These are phyloP conservation scores for Apotomis turbidana DNA, from an alignment of 2,888 invertebrate genomes.

Conservation along the genomic window DNA sequence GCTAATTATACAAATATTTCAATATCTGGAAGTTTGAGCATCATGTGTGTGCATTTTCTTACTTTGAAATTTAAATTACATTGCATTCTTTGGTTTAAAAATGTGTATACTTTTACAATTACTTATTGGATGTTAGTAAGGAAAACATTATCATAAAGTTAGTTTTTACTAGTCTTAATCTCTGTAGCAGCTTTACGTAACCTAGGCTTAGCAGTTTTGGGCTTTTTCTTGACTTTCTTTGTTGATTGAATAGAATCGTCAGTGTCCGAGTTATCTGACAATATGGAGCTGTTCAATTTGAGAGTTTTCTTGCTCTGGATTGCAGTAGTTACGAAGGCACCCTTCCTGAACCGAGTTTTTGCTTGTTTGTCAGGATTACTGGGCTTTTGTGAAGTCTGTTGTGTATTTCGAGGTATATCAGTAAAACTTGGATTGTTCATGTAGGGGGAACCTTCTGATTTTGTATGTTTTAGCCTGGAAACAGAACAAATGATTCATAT, in stretches of 20 bases:
- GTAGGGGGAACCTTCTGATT: slow-evolving; percentile 68
- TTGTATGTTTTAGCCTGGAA: slow-evolving; percentile 75
- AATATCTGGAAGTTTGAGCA: neutral
- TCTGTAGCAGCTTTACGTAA: slow-evolving; percentile 62
- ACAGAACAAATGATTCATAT: slow-evolving; percentile 23
- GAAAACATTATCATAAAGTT: slow-evolving; percentile 33
- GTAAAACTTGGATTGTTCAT: slow-evolving; percentile 75
- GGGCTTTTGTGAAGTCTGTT: slow-evolving; percentile 55
- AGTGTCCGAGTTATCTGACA: slow-evolving; percentile 74
- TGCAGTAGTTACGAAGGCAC: slow-evolving; percentile 85
- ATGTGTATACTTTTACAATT: neutral
- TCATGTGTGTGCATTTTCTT: neutral
- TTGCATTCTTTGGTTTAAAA: neutral
- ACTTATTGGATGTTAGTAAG: neutral
- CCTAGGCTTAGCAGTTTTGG: slow-evolving; percentile 65
- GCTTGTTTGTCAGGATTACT: slow-evolving; percentile 60
- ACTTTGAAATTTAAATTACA: too few relatives aligned
- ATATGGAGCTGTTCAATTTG: slow-evolving; percentile 54
- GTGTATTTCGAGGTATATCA: slow-evolving; percentile 71
- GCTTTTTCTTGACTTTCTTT: slow-evolving; percentile 78
- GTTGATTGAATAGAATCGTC: slow-evolving; percentile 72
- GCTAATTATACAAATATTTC: neutral
- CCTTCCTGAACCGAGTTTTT: slow-evolving; percentile 83
- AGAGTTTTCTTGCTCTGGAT: slow-evolving; percentile 71
- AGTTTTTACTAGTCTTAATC: slow-evolving; percentile 60